A percentile compares a stretch with the other conserved stretches of the same genome.
phyloP scores from a whole-genome alignment of 1,140 invertebrate genomes.

The Drosophila santomea region DNA sequence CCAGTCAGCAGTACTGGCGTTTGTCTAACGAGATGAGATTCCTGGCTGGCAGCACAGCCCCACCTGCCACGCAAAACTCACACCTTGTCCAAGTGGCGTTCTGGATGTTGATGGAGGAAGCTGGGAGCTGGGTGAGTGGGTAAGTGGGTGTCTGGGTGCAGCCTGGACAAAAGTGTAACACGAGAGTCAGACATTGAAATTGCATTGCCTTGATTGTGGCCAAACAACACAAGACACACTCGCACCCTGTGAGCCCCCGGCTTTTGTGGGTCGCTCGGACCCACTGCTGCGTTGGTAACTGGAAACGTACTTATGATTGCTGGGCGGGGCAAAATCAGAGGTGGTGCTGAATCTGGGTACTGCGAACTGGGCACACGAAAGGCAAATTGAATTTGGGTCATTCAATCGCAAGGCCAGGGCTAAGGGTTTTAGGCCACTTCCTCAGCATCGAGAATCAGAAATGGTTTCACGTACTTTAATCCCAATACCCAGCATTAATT shows the following conservation, averaged over 20 bases:
- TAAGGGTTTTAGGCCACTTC: constrained; percentile 14
- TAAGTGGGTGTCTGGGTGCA: constrained; percentile 3
- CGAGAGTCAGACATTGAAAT: constrained; percentile 80
- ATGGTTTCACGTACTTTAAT: constrained; percentile 40
- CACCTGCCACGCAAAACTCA: constrained; percentile 7
- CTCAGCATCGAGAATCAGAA: constrained; percentile 26
- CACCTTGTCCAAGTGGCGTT: constrained; percentile 27
- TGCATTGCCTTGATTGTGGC: constrained; percentile 78
- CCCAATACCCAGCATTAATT: constrained; percentile 1
- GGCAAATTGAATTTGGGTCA: constrained; percentile 78
- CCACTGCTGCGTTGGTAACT: constrained; percentile 79
- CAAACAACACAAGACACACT: constrained; percentile 59
- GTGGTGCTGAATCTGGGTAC: constrained; percentile 2
- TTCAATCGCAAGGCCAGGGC: constrained; percentile 55
- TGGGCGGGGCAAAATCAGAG: neutral
- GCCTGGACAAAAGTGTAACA: constrained; percentile 52
- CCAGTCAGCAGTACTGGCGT: constrained; percentile 54
- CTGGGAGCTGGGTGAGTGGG: neutral
- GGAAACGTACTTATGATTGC: constrained; percentile 76
- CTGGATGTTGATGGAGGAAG: neutral
- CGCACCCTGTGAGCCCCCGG: constrained; percentile 25
- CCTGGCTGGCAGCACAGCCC: neutral
- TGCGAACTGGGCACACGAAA: constrained; percentile 18
- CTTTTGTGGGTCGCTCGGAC: constrained; percentile 29
- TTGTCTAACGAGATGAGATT: constrained; percentile 60